A percentile compares a stretch with the other conserved stretches of the same genome.
Evolutionary conservation across 2,113 vertebrate genomes (phyloP).

Genomic region (Pontoporia blainvillei): DNA sequence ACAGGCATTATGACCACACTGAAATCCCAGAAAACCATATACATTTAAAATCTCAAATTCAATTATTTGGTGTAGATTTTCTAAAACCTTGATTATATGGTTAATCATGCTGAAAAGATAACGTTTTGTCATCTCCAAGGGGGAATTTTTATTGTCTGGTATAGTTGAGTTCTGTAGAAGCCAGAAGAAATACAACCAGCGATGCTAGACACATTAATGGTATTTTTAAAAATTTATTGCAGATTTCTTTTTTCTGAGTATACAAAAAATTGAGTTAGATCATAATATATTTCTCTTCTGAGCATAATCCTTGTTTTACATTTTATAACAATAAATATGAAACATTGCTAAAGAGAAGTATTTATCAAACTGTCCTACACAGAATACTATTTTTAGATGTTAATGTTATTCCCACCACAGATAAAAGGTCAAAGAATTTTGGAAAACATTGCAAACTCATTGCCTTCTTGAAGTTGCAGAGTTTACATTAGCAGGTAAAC

Average conservation of each 20-base stretch:
- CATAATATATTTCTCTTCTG: background rate
- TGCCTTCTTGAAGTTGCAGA: background rate
- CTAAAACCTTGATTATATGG: background rate
- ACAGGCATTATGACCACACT: background rate
- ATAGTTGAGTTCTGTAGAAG: background rate
- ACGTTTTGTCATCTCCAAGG: background rate
- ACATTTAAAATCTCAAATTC: background rate
- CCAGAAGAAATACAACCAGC: background rate
- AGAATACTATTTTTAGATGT: background rate
- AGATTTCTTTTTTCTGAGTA: background rate
- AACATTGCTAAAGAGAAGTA: background rate
- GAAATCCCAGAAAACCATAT: background rate
- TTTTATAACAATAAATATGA: slow-evolving; percentile 33
- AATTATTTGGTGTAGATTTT: background rate
- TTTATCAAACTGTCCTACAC: background rate
- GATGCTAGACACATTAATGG: background rate
- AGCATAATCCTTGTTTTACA: background rate
- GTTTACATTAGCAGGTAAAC: background rate
- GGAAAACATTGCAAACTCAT: background rate
- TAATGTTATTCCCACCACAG: background rate
- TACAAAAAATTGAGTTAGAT: background rate
- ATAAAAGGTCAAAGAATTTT: background rate
- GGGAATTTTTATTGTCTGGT: background rate
- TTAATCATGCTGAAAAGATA: background rate
- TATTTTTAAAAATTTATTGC: slow-evolving; percentile 19